Base-by-base conservation (phyloP, 2,888 invertebrate species). In the Pterostichus niger region DNA sequence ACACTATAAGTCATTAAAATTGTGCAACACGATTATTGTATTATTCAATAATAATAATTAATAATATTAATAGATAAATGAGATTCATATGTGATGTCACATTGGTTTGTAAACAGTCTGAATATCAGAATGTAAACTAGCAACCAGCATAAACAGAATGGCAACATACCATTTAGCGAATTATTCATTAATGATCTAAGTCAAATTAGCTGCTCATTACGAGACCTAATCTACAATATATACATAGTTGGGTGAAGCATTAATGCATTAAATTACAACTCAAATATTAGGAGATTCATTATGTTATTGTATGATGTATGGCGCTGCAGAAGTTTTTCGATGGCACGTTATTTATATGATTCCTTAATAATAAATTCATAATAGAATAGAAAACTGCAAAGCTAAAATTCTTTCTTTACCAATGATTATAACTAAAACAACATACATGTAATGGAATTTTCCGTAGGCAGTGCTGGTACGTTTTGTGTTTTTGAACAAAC, bases 171-270 rank as follows among this genome's bases (percentile, higher is more conserved):
- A 40, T n/a, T 68, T 68, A 31, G 59, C 59, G 59, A 59, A 59
- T 59, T 59, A 59, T 59, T 54, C 35, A 71, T 15, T 49, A 71
- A 49, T 10, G 49, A 49, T 73, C 71, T 82, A 75, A 75, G 35
- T 82, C 35, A 79, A 79, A 77, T 68, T 46, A 83, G 83, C 83
- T 83, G 83, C 83, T 76, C 77, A 71, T 24, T 17, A 52, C 52
- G 64, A 64, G 31, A 64, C 54, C 76, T 83, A 83, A 49, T 33
- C 83, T 83, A 83, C 40, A 75, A 54, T 83, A 83, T 83, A 83
- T 83, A 83, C 83, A 83, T 82, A 73, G 59, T 77, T 77, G 61
- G 15, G 68, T 77, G 64, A 83, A 83, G 83, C 83, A 77, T 77
- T 68, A 68, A 64, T 61, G 15, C 61, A 76, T 76, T 31, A 59